Percentiles rank a stretch among this genome's conserved stretches.
Conservation (phyloP, 2,797 vertebrate genomes). For the Numenius phaeopus region DNA sequence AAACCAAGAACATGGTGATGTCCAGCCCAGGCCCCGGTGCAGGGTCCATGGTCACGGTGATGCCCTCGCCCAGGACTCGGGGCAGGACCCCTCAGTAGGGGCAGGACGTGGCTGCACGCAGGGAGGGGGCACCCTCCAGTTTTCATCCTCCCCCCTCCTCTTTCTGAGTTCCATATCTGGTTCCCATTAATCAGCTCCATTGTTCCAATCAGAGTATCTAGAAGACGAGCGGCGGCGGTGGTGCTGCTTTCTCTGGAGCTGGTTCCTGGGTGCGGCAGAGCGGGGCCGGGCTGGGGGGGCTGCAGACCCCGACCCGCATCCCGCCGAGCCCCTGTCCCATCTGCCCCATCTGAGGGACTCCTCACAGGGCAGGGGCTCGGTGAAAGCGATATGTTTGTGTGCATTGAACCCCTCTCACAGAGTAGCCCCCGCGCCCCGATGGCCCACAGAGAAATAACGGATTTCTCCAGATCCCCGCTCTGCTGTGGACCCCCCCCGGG, state of each 20-base stretch:
- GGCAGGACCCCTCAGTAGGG: background rate
- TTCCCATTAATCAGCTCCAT: conserved; percentile 31
- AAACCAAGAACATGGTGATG: fast-evolving
- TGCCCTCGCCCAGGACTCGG: background rate
- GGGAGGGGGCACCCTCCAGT: fast-evolving
- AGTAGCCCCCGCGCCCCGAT: background rate
- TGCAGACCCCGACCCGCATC: background rate
- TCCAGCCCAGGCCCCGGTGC: background rate
- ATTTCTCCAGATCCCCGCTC: fast-evolving
- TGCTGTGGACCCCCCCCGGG: fast-evolving
- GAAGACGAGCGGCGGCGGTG: fast-evolving
- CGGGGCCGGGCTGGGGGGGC: fast-evolving
- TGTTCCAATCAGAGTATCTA: background rate
- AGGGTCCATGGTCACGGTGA: fast-evolving
- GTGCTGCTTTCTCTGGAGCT: background rate
- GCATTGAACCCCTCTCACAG: too few species aligned
- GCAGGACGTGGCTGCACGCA: fast-evolving
- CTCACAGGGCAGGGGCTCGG: background rate
- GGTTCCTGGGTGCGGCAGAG: background rate
- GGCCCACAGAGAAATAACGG: background rate
- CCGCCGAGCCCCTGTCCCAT: fast-evolving
- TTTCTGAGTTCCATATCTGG: background rate
- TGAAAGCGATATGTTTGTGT: too few species aligned
- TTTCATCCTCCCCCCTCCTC: background rate
- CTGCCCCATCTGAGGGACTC: background rate